phyloP scores from a whole-genome alignment of 2,113 vertebrate species.

The Hyla sarda region DNA sequence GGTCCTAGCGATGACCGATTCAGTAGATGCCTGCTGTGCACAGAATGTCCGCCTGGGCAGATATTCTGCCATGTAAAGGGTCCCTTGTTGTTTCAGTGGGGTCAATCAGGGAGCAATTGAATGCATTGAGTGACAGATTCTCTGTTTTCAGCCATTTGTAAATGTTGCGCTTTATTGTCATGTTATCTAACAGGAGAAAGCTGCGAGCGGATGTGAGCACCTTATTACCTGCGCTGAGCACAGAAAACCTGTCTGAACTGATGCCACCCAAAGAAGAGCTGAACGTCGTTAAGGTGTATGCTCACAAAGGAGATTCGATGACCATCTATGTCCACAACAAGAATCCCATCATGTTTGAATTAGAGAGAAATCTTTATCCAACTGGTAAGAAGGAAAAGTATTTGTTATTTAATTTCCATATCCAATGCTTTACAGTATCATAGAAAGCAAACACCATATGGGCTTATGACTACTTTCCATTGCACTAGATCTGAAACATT shows the following conservation, averaged over 20 bases:
- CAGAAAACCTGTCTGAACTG: slow-evolving; percentile 80
- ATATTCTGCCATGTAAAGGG: too few species aligned
- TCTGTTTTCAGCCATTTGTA: too few species aligned
- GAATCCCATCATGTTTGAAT: slow-evolving; percentile 91
- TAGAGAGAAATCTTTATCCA: slow-evolving; percentile 86
- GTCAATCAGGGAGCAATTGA: too few species aligned
- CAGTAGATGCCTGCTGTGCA: too few species aligned
- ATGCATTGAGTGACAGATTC: too few species aligned
- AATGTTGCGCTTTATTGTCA: neutral
- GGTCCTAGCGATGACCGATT: too few species aligned
- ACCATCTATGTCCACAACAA: slow-evolving; percentile 83
- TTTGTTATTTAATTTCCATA: too few species aligned
- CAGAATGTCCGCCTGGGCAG: too few species aligned
- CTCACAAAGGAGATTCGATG: slow-evolving; percentile 86
- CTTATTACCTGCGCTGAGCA: slow-evolving; percentile 80
- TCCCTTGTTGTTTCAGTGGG: too few species aligned
- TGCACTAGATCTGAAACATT: too few species aligned
- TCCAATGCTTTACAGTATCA: neutral
- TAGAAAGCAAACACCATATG: neutral
- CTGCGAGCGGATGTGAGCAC: slow-evolving; percentile 81
- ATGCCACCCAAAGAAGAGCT: slow-evolving; percentile 92
- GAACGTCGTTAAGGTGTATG: slow-evolving; percentile 85
- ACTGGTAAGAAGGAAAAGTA: slow-evolving; percentile 79
- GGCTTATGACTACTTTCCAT: too few species aligned
- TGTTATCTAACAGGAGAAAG: slow-evolving; percentile 79